phyloP scores from a whole-genome alignment of 1,140 invertebrate genomes.

The Sycophaga agraensis region DNA sequence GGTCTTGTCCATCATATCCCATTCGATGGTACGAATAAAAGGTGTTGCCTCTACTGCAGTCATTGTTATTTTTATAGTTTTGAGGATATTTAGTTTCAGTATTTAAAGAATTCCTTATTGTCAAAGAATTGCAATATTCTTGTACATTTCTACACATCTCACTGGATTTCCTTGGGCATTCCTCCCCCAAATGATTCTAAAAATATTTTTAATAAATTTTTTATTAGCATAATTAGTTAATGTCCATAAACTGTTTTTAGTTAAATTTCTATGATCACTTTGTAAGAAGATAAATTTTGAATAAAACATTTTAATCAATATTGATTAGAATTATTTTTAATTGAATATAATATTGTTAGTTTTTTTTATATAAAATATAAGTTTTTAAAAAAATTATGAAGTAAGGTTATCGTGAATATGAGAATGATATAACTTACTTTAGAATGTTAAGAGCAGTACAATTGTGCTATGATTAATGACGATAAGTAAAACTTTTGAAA shows the following conservation, averaged over 20 bases:
- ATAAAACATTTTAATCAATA: too few species aligned
- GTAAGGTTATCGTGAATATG: slow-evolving; percentile 17
- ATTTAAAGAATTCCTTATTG: slow-evolving; percentile 25
- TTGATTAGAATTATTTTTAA: too few species aligned
- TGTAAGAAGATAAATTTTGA: too few species aligned
- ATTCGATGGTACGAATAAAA: slow-evolving; percentile 89
- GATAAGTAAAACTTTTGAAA: neutral
- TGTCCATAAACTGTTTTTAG: too few species aligned
- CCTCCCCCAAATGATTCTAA: slow-evolving; percentile 33
- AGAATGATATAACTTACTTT: slow-evolving; percentile 19
- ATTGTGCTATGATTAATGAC: neutral
- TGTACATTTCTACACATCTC: slow-evolving; percentile 43
- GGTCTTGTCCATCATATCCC: slow-evolving; percentile 97
- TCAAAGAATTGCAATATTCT: slow-evolving; percentile 9
- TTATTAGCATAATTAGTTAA: too few species aligned
- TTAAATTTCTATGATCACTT: too few species aligned
- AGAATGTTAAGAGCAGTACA: slow-evolving; percentile 6
- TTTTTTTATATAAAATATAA: too few species aligned
- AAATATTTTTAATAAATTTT: neutral
- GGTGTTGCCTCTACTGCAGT: slow-evolving; percentile 60
- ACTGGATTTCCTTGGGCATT: slow-evolving; percentile 44
- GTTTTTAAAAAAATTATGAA: too few species aligned
- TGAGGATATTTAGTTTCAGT: slow-evolving; percentile 6
- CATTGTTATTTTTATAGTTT: slow-evolving; percentile 39
- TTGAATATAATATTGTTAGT: too few species aligned